A percentile compares a stretch with the other conserved stretches of the same genome.
phyloP scores from a whole-genome alignment of 2,113 vertebrate genomes.

The Gadus chalcogrammus region DNA sequence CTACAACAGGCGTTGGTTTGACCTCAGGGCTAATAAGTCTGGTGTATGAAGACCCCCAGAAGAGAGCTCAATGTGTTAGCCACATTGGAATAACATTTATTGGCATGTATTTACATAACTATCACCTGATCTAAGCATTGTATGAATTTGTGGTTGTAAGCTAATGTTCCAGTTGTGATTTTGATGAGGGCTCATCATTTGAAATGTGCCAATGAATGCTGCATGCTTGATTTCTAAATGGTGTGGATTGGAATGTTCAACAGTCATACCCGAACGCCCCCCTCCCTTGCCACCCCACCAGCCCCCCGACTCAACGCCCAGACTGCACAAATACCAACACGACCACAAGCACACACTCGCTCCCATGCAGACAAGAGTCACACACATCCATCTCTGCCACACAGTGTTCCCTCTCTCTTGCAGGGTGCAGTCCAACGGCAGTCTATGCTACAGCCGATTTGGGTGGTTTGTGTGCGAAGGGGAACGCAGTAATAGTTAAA shows the following conservation, averaged over 20 bases:
- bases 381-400: conserved; percentile 16
- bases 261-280: conserved; percentile 50
- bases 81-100: conserved; percentile 1
- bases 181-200: neutral
- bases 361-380: conserved; percentile 3
- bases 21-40: conserved; percentile 25
- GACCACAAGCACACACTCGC: conserved; percentile 49
- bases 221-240: conserved; percentile 52
- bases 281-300: neutral
- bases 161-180: neutral
- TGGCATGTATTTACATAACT: conserved; percentile 1
- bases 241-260: conserved; percentile 67
- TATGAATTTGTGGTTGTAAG: neutral
- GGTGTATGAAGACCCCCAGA: no score
- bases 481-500: conserved; percentile 25
- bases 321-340: conserved; percentile 52
- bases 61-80: no score
- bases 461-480: conserved; percentile 21
- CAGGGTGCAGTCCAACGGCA: no score
- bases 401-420: neutral
- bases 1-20: conserved; percentile 30
- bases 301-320: no score
- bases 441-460: conserved; percentile 49
- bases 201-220: conserved; percentile 20
- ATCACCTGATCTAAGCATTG: conserved; percentile 6